A percentile compares a stretch with the other conserved stretches of the same genome.
These are phyloP conservation scores for Drosophila baimaii DNA, from an alignment of 1,140 invertebrate genomes.

Conservation along the genomic window DNA sequence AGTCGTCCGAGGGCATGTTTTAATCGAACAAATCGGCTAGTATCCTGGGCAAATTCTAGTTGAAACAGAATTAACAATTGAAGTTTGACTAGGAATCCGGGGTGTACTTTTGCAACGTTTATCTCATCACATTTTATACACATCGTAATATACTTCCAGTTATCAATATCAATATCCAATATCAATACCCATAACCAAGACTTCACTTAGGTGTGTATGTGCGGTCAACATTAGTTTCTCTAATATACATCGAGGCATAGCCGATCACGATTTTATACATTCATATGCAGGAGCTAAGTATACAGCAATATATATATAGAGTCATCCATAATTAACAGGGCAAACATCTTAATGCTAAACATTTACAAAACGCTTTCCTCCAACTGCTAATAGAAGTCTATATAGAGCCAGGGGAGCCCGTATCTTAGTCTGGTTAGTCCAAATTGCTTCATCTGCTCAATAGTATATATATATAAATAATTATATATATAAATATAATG, in stretches of 20 bases:
- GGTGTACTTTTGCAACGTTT: slow-evolving; percentile 19
- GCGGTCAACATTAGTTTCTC: slow-evolving; percentile 52
- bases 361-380: slow-evolving; percentile 53
- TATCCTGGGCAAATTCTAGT: slow-evolving; percentile 19
- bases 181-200: slow-evolving; percentile 17
- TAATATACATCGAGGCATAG: slow-evolving; percentile 39
- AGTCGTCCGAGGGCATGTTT: not conserved
- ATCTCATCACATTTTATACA: slow-evolving; percentile 35
- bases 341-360: slow-evolving; percentile 56
- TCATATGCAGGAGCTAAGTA: slow-evolving; percentile 32
- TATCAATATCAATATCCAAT: slow-evolving; percentile 19
- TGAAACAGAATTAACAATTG: slow-evolving; percentile 44
- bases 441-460: not conserved
- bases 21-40: slow-evolving; percentile 22
- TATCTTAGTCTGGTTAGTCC: not conserved
- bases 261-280: slow-evolving; percentile 42
- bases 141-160: slow-evolving; percentile 14
- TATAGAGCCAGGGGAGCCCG: not conserved
- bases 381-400: slow-evolving; percentile 8
- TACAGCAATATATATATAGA: slow-evolving; percentile 36
- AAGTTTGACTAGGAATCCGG: slow-evolving; percentile 33
- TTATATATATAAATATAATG: not conserved
- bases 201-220: slow-evolving; percentile 13
- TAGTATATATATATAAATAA: not conserved
- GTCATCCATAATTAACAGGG: slow-evolving; percentile 42